Percentiles rank a stretch among this genome's conserved stretches.
These are phyloP conservation scores for Pyrrhosoma nymphula DNA, from an alignment of 2,888 invertebrate genomes.

Conservation along the genomic window DNA sequence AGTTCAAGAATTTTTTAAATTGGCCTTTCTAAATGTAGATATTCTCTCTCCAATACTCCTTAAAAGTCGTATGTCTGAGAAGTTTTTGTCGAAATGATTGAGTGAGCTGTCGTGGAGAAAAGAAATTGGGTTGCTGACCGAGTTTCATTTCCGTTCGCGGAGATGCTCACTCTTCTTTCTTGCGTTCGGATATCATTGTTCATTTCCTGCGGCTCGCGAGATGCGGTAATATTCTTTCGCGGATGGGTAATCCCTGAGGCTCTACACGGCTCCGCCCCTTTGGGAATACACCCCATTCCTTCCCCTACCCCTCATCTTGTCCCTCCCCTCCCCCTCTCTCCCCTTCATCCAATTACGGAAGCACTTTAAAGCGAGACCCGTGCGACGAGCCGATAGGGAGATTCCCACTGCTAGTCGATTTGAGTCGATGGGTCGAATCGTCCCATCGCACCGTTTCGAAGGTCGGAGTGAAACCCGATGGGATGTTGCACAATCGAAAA, in stretches of 20 bases:
- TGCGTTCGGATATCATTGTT: neutral
- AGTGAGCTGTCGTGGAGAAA: no score
- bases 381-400: neutral
- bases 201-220: neutral
- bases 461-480: neutral
- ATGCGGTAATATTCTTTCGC: neutral
- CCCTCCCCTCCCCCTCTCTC: neutral
- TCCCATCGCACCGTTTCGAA: neutral
- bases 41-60: no score
- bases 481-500: neutral
- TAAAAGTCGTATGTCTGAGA: no score
- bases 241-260: neutral
- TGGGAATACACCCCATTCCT: neutral
- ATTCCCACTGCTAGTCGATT: neutral
- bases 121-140: no score
- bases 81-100: no score
- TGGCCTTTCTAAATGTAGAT: no score
- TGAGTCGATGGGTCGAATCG: neutral
- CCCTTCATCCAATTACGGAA: slow-evolving; percentile 4
- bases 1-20: no score
- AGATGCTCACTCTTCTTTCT: neutral
- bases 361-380: neutral
- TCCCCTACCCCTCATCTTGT: neutral
- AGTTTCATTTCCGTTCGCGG: no score
- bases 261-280: neutral